Percentiles rank a stretch among this genome's conserved stretches.
These are phyloP conservation scores for Orthonevra nobilis DNA, from an alignment of 2,888 invertebrate genomes.

Conservation along the genomic window DNA sequence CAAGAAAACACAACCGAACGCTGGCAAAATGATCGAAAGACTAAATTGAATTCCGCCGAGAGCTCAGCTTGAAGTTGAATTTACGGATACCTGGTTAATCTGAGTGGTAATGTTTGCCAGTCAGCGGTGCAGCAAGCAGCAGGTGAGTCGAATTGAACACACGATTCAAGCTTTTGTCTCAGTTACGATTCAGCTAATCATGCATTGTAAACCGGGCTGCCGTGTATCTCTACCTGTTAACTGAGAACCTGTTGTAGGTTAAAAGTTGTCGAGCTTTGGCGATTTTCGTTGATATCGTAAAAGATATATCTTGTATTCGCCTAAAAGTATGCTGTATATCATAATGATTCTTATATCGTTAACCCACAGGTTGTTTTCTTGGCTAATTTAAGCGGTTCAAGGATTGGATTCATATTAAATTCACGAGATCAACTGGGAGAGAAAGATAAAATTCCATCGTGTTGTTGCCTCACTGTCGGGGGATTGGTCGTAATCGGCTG, in stretches of 20 bases:
- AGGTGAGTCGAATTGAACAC: slow-evolving; percentile 57
- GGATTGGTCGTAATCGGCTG: too few relatives aligned
- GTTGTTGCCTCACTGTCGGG: too few relatives aligned
- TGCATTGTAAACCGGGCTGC: background rate
- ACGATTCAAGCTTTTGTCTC: slow-evolving; percentile 40
- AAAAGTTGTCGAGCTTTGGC: background rate
- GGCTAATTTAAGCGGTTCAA: too few relatives aligned
- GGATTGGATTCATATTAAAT: too few relatives aligned
- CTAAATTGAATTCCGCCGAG: slow-evolving; percentile 35
- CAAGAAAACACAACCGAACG: slow-evolving; percentile 48
- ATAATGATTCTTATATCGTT: background rate
- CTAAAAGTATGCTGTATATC: slow-evolving; percentile 12
- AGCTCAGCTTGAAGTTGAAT: slow-evolving; percentile 41
- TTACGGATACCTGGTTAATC: slow-evolving; percentile 33
- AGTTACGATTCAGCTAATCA: slow-evolving; percentile 59
- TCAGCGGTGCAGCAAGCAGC: too few relatives aligned
- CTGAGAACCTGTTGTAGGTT: slow-evolving; percentile 11
- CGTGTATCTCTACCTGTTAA: slow-evolving; percentile 6
- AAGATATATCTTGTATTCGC: background rate
- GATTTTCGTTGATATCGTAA: slow-evolving; percentile 2
- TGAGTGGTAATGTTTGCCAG: background rate
- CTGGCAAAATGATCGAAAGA: slow-evolving; percentile 51
- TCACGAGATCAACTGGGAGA: too few relatives aligned
- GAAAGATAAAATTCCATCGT: too few relatives aligned
- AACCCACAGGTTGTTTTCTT: too few relatives aligned